Percentiles rank a stretch among this genome's conserved stretches.
These are phyloP conservation scores for Elephantulus edwardii DNA, from an alignment of 2,113 vertebrate genomes.

Conservation along the genomic window DNA sequence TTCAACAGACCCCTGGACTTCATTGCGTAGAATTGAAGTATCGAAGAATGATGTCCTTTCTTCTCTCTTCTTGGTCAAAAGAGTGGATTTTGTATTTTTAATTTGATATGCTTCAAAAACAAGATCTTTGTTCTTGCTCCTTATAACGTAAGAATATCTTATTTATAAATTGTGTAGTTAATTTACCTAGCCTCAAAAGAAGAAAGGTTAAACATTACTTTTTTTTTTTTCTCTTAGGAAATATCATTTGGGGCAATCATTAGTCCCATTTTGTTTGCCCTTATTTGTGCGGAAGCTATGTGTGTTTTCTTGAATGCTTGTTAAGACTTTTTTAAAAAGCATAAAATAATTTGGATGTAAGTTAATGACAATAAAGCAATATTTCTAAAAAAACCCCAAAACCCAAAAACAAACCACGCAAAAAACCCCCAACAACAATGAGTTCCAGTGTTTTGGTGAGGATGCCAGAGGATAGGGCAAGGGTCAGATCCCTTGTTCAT, in stretches of 20 bases:
- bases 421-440: too few species aligned
- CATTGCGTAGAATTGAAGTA: constrained; percentile 88
- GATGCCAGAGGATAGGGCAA: too few species aligned
- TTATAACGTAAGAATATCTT: constrained; percentile 55
- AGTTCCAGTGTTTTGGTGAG: too few species aligned
- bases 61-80: constrained; percentile 44
- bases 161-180: constrained; percentile 49
- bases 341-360: constrained; percentile 60
- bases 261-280: constrained; percentile 32
- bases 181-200: constrained; percentile 30
- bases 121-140: constrained; percentile 52
- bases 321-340: constrained; percentile 61
- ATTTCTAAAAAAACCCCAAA: too few species aligned
- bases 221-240: constrained; percentile 67
- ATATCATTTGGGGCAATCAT: constrained; percentile 41
- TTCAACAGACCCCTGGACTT: constrained; percentile 99
- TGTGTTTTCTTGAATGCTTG: constrained; percentile 57
- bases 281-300: constrained; percentile 62
- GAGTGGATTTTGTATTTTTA: constrained; percentile 60
- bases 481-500: too few species aligned
- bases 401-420: too few species aligned
- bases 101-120: constrained; percentile 11
- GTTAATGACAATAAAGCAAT: constrained; percentile 75
- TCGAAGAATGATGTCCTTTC: background rate
- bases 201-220: constrained; percentile 30